Evolutionary conservation across 64 coral and sea anemone species (phyloP).

Genomic region (Dendrophyllia cribrosa): DNA sequence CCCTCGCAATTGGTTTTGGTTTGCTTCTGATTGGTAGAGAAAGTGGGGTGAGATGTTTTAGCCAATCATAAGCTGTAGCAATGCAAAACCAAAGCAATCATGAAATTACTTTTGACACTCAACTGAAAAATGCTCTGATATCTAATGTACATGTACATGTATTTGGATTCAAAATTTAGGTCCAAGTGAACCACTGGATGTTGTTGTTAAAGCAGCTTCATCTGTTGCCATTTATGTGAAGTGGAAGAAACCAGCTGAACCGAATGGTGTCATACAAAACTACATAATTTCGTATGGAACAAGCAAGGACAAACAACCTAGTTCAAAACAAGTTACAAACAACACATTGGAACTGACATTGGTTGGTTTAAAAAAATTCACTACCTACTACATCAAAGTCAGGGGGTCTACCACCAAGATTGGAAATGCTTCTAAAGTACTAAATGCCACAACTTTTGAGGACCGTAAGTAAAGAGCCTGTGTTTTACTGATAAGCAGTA

Average conservation of each 20-base stretch:
- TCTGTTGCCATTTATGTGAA: slow-evolving; percentile 17
- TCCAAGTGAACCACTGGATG: slow-evolving; percentile 29
- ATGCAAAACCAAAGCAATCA: too few relatives aligned
- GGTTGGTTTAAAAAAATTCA: slow-evolving; percentile 27
- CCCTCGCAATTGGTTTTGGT: too few relatives aligned
- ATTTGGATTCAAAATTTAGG: too few relatives aligned
- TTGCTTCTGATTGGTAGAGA: too few relatives aligned
- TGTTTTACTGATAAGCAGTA: neutral
- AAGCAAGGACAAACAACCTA: neutral
- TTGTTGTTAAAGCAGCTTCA: neutral
- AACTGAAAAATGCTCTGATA: too few relatives aligned
- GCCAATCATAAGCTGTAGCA: too few relatives aligned
- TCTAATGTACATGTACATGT: too few relatives aligned
- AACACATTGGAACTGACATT: neutral
- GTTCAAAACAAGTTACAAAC: neutral
- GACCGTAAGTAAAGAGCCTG: slow-evolving; percentile 37
- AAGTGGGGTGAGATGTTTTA: too few relatives aligned
- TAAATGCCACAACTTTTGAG: slow-evolving; percentile 33
- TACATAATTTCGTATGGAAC: slow-evolving; percentile 46
- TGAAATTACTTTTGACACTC: too few relatives aligned
- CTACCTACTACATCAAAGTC: slow-evolving; percentile 56
- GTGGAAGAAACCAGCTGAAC: slow-evolving; percentile 11
- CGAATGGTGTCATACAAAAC: slow-evolving; percentile 8
- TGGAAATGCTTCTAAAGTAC: slow-evolving; percentile 47
- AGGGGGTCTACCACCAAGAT: slow-evolving; percentile 14